Evolutionary conservation across 2,888 invertebrate species (phyloP).

Genomic region (Phymatocera aterrima): DNA sequence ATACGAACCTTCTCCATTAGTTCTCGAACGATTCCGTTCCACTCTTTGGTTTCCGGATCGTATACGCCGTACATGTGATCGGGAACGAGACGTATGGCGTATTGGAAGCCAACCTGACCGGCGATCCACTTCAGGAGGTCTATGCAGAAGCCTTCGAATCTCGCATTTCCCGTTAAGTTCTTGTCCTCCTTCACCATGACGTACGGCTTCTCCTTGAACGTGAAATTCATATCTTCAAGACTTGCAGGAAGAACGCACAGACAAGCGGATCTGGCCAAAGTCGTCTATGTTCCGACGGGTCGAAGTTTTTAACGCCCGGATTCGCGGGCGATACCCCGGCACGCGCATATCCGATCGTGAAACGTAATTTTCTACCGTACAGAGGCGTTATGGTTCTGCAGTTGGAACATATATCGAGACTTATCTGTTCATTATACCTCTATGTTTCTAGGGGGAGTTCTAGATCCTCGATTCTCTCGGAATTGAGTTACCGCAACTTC

Average conservation of each 20-base stretch:
- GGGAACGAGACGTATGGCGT: conserved; percentile 88
- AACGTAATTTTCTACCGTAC: too few relatives aligned
- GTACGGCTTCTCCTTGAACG: conserved; percentile 88
- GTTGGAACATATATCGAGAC: background rate
- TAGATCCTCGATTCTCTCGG: background rate
- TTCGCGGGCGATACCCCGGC: too few relatives aligned
- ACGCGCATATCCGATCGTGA: too few relatives aligned
- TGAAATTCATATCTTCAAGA: conserved; percentile 55
- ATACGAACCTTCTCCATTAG: conserved; percentile 88
- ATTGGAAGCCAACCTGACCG: conserved; percentile 91
- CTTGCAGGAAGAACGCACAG: background rate
- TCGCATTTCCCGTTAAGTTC: conserved; percentile 90
- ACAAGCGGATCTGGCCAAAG: background rate
- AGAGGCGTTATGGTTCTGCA: too few relatives aligned
- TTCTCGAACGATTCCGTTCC: conserved; percentile 93
- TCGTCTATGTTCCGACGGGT: background rate
- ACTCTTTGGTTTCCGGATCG: conserved; percentile 90
- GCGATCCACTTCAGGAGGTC: conserved; percentile 91
- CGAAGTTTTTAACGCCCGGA: too few relatives aligned
- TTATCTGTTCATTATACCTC: background rate
- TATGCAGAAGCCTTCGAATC: conserved; percentile 94
- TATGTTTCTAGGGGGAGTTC: background rate
- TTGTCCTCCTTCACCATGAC: conserved; percentile 92
- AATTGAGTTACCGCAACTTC: conserved; percentile 26
- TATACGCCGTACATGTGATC: conserved; percentile 93